Conservation (phyloP, 2,888 invertebrate species). For the Perdita meconis region DNA sequence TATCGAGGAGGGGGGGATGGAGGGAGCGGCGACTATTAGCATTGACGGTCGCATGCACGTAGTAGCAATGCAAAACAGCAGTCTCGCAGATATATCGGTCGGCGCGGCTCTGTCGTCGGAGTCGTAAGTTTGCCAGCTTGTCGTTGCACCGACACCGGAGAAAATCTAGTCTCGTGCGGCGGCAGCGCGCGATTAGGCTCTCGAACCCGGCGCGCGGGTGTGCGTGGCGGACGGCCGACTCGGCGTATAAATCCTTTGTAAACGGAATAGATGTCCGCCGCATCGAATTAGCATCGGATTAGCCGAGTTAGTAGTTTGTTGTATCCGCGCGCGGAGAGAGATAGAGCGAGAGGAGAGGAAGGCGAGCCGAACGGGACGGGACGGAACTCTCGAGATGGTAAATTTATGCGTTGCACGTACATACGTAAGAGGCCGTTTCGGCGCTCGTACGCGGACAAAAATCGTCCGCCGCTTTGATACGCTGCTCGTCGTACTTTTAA, state of each 20-base stretch:
- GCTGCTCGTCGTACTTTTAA: conserved; percentile 57
- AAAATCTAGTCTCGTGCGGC: conserved; percentile 45
- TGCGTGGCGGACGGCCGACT: conserved; percentile 40
- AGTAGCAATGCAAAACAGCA: conserved; percentile 72
- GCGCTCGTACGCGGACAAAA: conserved; percentile 44
- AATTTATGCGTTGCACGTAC: conserved; percentile 68
- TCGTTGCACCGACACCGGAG: conserved; percentile 25
- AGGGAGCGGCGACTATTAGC: conserved; percentile 59
- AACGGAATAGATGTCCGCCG: conserved; percentile 74
- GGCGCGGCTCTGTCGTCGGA: conserved; percentile 18
- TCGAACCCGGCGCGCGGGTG: conserved; percentile 27
- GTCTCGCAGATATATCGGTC: conserved; percentile 43
- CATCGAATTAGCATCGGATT: conserved; percentile 81
- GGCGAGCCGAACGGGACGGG: conserved; percentile 29
- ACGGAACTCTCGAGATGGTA: conserved; percentile 53
- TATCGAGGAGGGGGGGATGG: conserved; percentile 56
- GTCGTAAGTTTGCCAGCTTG: conserved; percentile 21
- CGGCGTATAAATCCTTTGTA: conserved; percentile 74
- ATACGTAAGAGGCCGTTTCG: conserved; percentile 46
- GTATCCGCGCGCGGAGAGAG: conserved; percentile 55
- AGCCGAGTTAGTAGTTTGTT: conserved; percentile 75
- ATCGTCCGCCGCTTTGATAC: conserved; percentile 55
- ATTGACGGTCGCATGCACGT: conserved; percentile 45
- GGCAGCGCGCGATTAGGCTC: conserved; percentile 57
- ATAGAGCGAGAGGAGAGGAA: conserved; percentile 18